Conservation (phyloP, 2,888 invertebrate species). For the Heterodera filipjevi region DNA sequence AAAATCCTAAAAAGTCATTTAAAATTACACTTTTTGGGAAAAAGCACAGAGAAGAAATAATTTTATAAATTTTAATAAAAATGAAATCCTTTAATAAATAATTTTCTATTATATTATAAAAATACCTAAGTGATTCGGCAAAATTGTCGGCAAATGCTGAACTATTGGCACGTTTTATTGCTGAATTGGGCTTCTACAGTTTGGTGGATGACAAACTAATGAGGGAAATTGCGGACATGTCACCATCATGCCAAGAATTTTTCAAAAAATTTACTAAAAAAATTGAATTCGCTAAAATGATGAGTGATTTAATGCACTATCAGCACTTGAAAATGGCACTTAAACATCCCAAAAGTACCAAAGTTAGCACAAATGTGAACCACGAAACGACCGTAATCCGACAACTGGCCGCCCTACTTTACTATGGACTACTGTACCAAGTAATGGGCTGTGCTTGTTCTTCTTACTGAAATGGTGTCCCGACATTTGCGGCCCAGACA, state of each 20-base stretch:
- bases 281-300: not conserved
- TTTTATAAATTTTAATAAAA: not conserved
- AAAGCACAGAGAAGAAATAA: not conserved
- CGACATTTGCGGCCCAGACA: not conserved
- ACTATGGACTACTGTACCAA: not conserved
- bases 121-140: not conserved
- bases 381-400: not conserved
- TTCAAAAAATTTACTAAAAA: not conserved
- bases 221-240: not conserved
- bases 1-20: too few species aligned
- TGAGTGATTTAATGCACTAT: not conserved
- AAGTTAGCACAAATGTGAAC: not conserved
- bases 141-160: not conserved
- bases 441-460: not conserved
- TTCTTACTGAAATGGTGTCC: not conserved
- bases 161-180: not conserved
- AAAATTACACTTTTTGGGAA: too few species aligned
- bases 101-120: too few species aligned
- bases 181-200: not conserved
- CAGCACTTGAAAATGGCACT: not conserved
- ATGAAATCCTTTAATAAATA: not conserved
- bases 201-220: not conserved
- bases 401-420: not conserved
- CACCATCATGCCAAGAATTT: not conserved
- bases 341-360: not conserved